Evolutionary conservation across 2,888 invertebrate genomes (phyloP).

Genomic region (Antheraea yamamai): DNA sequence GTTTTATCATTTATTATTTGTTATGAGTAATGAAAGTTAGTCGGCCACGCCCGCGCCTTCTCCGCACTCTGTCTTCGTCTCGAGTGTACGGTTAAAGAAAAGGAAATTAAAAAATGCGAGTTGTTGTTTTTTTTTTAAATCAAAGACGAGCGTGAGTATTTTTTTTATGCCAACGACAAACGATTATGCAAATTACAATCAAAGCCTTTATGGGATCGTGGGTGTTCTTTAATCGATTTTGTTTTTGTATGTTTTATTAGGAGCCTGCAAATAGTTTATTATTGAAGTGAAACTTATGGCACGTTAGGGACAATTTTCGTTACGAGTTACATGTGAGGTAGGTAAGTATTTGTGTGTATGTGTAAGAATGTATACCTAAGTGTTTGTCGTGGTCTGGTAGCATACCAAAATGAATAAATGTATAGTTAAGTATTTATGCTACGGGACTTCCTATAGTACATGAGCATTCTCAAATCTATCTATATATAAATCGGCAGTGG

Average conservation of each 20-base stretch:
- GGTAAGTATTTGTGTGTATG: too few relatives aligned
- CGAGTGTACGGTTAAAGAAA: conserved; percentile 48
- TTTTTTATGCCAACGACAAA: conserved; percentile 68
- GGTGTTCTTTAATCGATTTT: conserved; percentile 52
- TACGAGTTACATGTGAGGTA: too few relatives aligned
- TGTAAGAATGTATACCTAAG: too few relatives aligned
- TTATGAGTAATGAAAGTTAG: conserved; percentile 80
- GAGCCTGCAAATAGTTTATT: background rate
- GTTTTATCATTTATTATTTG: conserved; percentile 81
- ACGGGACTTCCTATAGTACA: too few relatives aligned
- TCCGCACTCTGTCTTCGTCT: conserved; percentile 77
- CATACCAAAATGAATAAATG: too few relatives aligned
- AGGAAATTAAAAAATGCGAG: conserved; percentile 57
- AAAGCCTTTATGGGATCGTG: conserved; percentile 40
- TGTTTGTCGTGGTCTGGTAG: too few relatives aligned
- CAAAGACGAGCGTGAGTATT: conserved; percentile 48
- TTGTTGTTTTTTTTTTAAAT: conserved; percentile 51
- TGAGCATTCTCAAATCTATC: too few relatives aligned
- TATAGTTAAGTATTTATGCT: too few relatives aligned
- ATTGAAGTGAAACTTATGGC: too few relatives aligned
- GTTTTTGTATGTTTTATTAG: conserved; percentile 12
- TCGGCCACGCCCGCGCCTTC: conserved; percentile 73
- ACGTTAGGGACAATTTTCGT: too few relatives aligned
- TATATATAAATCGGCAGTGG: too few relatives aligned
- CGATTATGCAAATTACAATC: conserved; percentile 49